Evolutionary conservation across 64 coral and sea anemone genomes (phyloP).

Genomic region (Porites lutea): DNA sequence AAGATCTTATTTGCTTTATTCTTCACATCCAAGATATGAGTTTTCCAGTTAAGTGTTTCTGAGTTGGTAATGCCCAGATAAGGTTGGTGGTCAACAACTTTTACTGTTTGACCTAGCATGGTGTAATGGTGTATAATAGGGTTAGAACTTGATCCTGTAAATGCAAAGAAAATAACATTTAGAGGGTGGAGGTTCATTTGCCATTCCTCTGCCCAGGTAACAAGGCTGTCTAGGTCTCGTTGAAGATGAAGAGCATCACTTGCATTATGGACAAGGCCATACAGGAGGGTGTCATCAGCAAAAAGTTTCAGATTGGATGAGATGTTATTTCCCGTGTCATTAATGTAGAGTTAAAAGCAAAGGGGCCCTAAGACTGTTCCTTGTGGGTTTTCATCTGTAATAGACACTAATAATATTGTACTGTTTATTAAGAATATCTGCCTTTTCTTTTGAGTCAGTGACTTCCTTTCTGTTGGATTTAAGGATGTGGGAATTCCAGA

Average conservation of each 20-base stretch:
- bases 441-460: constrained; percentile 59
- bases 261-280: no score
- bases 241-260: no score
- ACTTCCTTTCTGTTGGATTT: constrained; percentile 33
- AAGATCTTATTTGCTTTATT: constrained; percentile 15
- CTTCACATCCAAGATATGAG: constrained; percentile 25
- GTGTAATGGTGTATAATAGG: not conserved
- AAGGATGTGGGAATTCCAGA: constrained; percentile 56
- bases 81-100: not conserved
- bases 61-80: constrained; percentile 30
- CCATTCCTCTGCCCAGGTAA: no score
- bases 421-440: constrained; percentile 54
- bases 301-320: no score
- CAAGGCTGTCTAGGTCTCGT: no score
- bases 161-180: no score
- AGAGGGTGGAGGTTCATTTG: no score
- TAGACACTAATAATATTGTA: constrained; percentile 55
- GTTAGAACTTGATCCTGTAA: no score
- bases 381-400: constrained; percentile 36
- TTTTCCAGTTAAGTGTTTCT: constrained; percentile 49
- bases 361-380: no score
- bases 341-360: no score
- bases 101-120: constrained; percentile 19
- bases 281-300: no score
- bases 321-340: no score